Conservation (phyloP, 2,888 invertebrate genomes). For the Tetragonula carbonaria region DNA sequence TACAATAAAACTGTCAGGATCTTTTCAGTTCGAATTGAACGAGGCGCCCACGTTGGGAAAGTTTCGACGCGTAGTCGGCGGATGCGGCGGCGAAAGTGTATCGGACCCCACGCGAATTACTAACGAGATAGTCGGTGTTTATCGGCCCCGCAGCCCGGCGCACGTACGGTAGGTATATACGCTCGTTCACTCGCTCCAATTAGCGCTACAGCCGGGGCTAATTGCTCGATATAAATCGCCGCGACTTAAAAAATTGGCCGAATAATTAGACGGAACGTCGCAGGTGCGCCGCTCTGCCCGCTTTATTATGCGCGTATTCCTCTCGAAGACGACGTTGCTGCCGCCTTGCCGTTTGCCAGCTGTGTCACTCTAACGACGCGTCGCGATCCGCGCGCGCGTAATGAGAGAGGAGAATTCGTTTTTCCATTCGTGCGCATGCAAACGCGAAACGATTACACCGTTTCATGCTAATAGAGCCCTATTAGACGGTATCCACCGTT, state of each 20-base stretch:
- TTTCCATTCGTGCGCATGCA: slow-evolving; percentile 39
- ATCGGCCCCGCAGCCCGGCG: slow-evolving; percentile 57
- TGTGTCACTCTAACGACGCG: slow-evolving; percentile 55
- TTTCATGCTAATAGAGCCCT: slow-evolving; percentile 62
- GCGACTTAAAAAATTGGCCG: slow-evolving; percentile 67
- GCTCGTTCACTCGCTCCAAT: slow-evolving; percentile 69
- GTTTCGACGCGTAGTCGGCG: slow-evolving; percentile 13
- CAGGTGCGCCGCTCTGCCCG: slow-evolving; percentile 53
- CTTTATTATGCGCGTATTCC: slow-evolving; percentile 60
- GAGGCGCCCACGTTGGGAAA: slow-evolving; percentile 5
- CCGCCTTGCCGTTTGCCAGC: slow-evolving; percentile 32
- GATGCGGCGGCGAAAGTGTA: slow-evolving; percentile 25
- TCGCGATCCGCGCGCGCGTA: slow-evolving; percentile 36
- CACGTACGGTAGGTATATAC: slow-evolving; percentile 27
- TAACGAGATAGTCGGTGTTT: slow-evolving; percentile 68
- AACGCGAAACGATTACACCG: slow-evolving; percentile 53
- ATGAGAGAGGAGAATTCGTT: slow-evolving; percentile 45
- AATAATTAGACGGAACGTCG: slow-evolving; percentile 67
- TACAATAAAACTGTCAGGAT: neutral
- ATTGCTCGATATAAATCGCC: slow-evolving; percentile 73
- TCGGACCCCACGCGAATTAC: slow-evolving; percentile 61
- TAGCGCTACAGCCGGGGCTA: slow-evolving; percentile 71
- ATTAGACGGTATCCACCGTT: slow-evolving; percentile 50
- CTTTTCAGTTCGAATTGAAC: neutral
- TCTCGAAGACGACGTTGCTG: slow-evolving; percentile 57